Evolutionary conservation across 2,113 vertebrate genomes (phyloP), one percentile per base, ranked within the genome.

Genomic region (Chauna torquata): DNA sequence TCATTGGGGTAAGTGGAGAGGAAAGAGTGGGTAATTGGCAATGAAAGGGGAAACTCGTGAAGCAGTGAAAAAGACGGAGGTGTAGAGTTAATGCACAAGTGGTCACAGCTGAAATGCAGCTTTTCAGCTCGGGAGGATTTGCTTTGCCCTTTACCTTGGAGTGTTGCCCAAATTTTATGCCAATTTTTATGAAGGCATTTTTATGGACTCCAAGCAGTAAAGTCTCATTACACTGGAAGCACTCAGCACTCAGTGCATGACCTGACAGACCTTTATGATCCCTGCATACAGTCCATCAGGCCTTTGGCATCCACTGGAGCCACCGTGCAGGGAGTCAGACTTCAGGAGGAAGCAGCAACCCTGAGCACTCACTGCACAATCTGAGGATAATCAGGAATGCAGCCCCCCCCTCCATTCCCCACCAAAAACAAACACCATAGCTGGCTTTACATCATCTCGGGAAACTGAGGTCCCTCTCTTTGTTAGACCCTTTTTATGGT

Each of bases 271-370:
- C 42, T 64, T 38, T 3, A 1, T 7, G n/a, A 45, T 82, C 61
- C 44, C 47, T 55, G 20, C 4, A 25, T 47, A 44, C 50, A 82
- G 75, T 20, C 24, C 0, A 0, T 36, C 4, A 1, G 14, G 36
- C 36, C 40, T 13, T 45, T 38, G 58, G 38, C 2, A 0, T 9
- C 6, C 2, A 2, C 25, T 45, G 71, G 40, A 72, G 75, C 54
- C 6, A 8, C n/a, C 11, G 22, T 3, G 0, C 1, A 3, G 36
- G 34, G 13, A 42, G 15, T 16, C 71, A 66, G 58, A 28, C 25
- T 68, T 59, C 17, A 64, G 64, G 10, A 50, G 12, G 12, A 57
- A 36, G 72, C 23, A 88, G 27, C 34, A 79, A 38, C 18, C 16
- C 45, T 1, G 0, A 34, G 20, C 23, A 38, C 42, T 49, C 42